phyloP scores from a whole-genome alignment of 2,888 invertebrate species.

The Tenthredo amoena region DNA sequence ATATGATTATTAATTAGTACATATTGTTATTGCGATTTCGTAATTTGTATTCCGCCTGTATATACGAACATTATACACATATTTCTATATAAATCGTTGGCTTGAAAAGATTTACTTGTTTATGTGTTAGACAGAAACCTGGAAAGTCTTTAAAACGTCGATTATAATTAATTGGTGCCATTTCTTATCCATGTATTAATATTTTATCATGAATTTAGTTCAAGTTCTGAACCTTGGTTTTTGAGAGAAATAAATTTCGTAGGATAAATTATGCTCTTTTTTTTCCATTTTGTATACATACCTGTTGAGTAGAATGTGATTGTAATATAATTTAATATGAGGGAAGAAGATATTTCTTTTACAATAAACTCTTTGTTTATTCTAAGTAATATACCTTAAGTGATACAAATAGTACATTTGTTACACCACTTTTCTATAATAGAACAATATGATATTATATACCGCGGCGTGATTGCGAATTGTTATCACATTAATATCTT shows the following conservation, averaged over 20 bases:
- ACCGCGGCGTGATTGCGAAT: constrained; percentile 25
- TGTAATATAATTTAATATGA: neutral
- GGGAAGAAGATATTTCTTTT: constrained; percentile 1
- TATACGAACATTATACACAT: constrained; percentile 57
- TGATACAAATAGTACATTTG: constrained; percentile 62
- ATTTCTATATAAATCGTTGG: constrained; percentile 58
- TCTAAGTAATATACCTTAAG: constrained; percentile 62
- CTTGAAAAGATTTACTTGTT: neutral
- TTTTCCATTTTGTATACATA: neutral
- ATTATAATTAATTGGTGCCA: neutral
- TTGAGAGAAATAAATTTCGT: neutral
- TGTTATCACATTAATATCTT: constrained; percentile 9
- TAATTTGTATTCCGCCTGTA: constrained; percentile 59
- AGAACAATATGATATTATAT: constrained; percentile 56
- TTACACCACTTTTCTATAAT: constrained; percentile 55
- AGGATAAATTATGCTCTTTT: neutral
- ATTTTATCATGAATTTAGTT: neutral
- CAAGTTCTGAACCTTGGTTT: neutral
- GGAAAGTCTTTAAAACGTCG: neutral
- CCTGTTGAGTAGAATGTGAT: neutral
- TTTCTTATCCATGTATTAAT: neutral
- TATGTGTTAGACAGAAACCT: neutral
- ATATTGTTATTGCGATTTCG: constrained; percentile 53
- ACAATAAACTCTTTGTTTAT: constrained; percentile 69
- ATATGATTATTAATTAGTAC: constrained; percentile 25